Conservation (phyloP, 2,113 vertebrate species). For the Lamprologus sp. region DNA sequence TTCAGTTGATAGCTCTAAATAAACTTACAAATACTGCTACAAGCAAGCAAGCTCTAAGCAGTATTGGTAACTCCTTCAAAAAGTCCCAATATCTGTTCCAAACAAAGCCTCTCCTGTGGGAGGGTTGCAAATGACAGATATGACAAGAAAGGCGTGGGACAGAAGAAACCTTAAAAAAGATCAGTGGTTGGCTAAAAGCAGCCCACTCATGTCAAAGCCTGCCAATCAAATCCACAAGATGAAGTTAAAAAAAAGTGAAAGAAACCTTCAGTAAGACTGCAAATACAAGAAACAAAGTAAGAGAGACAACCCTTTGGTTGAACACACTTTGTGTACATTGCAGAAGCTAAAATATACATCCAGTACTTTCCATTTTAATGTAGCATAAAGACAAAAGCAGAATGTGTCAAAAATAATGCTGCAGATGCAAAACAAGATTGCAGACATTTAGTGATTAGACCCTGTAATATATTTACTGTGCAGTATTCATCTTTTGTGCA, state of each 20-base stretch:
- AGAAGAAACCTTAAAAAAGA: slow-evolving; percentile 64
- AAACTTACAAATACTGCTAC: slow-evolving; percentile 14
- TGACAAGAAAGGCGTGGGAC: slow-evolving; percentile 58
- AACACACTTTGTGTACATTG: neutral
- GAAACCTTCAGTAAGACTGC: neutral
- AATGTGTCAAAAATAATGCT: neutral
- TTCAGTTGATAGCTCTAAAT: slow-evolving; percentile 3
- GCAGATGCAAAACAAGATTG: neutral
- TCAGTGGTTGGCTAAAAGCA: slow-evolving; percentile 51
- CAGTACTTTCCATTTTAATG: neutral
- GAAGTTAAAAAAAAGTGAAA: neutral
- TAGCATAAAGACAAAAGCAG: neutral
- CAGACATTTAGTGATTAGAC: neutral
- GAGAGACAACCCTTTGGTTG: neutral
- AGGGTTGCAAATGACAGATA: slow-evolving; percentile 65
- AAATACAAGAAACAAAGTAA: neutral
- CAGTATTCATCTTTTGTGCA: neutral
- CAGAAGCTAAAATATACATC: neutral
- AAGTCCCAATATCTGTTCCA: slow-evolving; percentile 44
- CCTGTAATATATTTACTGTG: neutral
- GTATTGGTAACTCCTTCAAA: slow-evolving; percentile 38
- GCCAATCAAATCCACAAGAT: slow-evolving; percentile 36
- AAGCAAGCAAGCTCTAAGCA: slow-evolving; percentile 4
- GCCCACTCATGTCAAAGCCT: slow-evolving; percentile 61
- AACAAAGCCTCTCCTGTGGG: slow-evolving; percentile 67